Conservation (phyloP, 2,888 invertebrate species). For the Eristalinus sepulchralis region DNA sequence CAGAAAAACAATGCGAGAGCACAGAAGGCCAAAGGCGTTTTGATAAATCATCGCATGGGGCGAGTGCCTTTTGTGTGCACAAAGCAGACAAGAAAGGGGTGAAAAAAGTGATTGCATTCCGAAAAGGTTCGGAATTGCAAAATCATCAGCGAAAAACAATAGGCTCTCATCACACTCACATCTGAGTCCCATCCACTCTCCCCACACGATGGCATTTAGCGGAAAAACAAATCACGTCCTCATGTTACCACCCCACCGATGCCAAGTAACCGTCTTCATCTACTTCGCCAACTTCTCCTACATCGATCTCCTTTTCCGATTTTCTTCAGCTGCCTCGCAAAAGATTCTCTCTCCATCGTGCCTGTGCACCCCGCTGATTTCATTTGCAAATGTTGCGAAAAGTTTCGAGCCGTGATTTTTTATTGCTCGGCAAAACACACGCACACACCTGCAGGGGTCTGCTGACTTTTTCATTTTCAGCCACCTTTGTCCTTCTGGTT, state of each 20-base stretch:
- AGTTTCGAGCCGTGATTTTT: background rate
- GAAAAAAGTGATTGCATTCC: background rate
- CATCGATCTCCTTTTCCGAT: conserved; percentile 1
- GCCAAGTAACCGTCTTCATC: conserved; percentile 19
- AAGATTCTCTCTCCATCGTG: too few species aligned
- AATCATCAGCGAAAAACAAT: background rate
- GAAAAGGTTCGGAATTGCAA: background rate
- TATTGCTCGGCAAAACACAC: background rate
- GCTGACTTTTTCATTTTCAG: background rate
- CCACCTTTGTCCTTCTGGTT: too few species aligned
- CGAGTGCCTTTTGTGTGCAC: background rate
- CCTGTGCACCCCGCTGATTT: background rate
- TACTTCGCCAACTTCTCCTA: background rate
- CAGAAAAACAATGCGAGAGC: background rate
- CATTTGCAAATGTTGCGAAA: background rate
- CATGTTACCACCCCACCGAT: too few species aligned
- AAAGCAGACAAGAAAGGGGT: background rate
- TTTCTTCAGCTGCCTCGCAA: too few species aligned
- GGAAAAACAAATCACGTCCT: conserved; percentile 29
- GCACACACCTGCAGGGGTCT: background rate
- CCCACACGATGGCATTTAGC: background rate
- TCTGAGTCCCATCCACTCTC: background rate
- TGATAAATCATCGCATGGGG: background rate
- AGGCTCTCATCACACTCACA: background rate
- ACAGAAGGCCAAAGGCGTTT: background rate